These are phyloP conservation scores for Gryllus longicercus DNA, from an alignment of 2,888 invertebrate species.

Conservation along the genomic window DNA sequence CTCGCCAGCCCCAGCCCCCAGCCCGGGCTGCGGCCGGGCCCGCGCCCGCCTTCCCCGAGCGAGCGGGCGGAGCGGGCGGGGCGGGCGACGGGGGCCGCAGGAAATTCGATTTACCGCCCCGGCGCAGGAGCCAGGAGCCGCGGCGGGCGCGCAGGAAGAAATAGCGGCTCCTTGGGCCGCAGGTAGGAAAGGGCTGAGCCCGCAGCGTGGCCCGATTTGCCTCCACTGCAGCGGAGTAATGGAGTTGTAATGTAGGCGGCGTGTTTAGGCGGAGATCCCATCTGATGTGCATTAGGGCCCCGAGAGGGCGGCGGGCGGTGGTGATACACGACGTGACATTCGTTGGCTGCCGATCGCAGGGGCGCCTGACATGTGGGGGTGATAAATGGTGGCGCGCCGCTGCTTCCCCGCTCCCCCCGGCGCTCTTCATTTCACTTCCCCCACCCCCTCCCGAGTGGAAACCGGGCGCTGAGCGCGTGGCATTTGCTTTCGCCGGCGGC, in stretches of 20 bases:
- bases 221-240: not conserved
- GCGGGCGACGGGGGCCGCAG: not conserved
- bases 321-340: slow-evolving; percentile 17
- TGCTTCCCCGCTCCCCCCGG: not conserved
- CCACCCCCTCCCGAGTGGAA: not conserved
- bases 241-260: not conserved
- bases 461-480: too few species aligned
- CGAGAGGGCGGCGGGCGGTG: not conserved
- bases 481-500: too few species aligned
- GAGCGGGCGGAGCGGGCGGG: not conserved
- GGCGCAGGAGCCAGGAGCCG: not conserved
- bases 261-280: not conserved
- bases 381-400: slow-evolving; percentile 8
- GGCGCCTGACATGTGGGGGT: not conserved
- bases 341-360: slow-evolving; percentile 1
- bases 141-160: not conserved
- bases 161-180: not conserved
- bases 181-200: not conserved
- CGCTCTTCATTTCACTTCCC: not conserved
- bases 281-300: not conserved
- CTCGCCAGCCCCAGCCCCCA: not conserved
- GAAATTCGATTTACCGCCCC: slow-evolving; percentile 6
- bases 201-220: not conserved
- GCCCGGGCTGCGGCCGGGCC: not conserved
- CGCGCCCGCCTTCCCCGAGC: not conserved